Evolutionary conservation across 2,888 invertebrate genomes (phyloP), one percentile per base, ranked within the genome.

Genomic region (Nebria salina): DNA sequence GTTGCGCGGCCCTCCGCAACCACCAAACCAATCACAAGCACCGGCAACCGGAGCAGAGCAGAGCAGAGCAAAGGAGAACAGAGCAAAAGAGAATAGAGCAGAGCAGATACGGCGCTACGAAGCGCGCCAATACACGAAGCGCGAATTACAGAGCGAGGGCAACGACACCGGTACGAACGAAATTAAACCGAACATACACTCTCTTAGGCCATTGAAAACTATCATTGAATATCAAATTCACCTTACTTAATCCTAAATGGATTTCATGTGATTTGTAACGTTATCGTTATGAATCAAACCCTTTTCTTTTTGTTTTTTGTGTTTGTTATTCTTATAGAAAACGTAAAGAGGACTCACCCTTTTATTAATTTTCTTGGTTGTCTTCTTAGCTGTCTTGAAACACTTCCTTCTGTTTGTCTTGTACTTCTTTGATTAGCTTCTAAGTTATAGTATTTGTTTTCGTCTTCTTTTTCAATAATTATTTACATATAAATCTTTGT

Each of bases 401-500:
- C 34, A 34, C 34, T 65, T 41, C 65, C 64, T 42, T 72, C 25
- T 43, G 8, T 6, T 54, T 54, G 2, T 13, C 54, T 54, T 7
- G 54, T 72, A 54, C 43, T 54, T 77, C 25, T 72, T 43, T 54
- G 13, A 54, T 11, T 54, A 54, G 2, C 54, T 54, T 54, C 4
- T 8, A 11, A 54, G 13, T 54, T 54, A 13, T 54, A 5, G 54
- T 54, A 15, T 15, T 43, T 77, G 25, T 54, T 70, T 11, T 54
- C 8, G 4, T 2, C 13, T 54, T 54, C 54, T 3, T 54, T 54
- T 54, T 11, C 2, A 34, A 34, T 34, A 54, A 68, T 64, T 77
- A 77, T 77, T 68, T 77, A 77, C 77, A 72, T 73, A 79, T 74
- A 79, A 79, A 66, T 79, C 74, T 79, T 79, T 75, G 54, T 54